A percentile compares a stretch with the other conserved stretches of the same genome.
Evolutionary conservation across 1,140 invertebrate genomes (phyloP).

Genomic region (Zaprionus nigranus): DNA sequence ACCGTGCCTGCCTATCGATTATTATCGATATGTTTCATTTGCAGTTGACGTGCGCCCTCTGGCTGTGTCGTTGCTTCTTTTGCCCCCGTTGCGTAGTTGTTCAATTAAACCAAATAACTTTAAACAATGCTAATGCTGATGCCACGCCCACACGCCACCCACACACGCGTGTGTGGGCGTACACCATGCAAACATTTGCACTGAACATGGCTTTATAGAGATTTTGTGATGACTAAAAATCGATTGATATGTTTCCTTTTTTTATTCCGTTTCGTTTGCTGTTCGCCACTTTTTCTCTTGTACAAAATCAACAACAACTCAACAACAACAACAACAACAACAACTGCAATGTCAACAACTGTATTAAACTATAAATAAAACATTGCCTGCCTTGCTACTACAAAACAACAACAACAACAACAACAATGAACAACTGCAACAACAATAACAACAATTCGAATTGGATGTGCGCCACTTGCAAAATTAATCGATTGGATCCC

Average conservation of each 20-base stretch:
- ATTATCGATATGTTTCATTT: background rate
- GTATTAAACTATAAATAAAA: constrained; percentile 34
- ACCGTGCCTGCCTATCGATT: constrained; percentile 21
- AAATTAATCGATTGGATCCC: constrained; percentile 42
- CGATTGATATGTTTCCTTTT: constrained; percentile 63
- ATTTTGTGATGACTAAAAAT: constrained; percentile 41
- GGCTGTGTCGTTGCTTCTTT: background rate
- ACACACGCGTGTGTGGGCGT: background rate
- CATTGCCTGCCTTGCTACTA: constrained; percentile 71
- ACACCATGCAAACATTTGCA: constrained; percentile 13
- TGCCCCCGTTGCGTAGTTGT: background rate
- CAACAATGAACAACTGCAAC: constrained; percentile 16
- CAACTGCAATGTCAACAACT: constrained; percentile 24
- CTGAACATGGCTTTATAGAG: constrained; percentile 43
- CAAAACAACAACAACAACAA: constrained; percentile 46
- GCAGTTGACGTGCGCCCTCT: background rate
- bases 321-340: constrained; percentile 26
- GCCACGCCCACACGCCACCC: background rate
- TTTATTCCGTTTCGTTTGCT: constrained; percentile 58
- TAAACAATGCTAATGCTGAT: background rate
- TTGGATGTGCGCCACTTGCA: constrained; percentile 32
- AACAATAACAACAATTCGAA: constrained; percentile 42
- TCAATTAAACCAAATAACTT: background rate
- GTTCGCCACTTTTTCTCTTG: constrained; percentile 48
- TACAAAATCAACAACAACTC: constrained; percentile 37